Evolutionary conservation across 2,797 vertebrate species (phyloP).

Genomic region (Falco naumanni): DNA sequence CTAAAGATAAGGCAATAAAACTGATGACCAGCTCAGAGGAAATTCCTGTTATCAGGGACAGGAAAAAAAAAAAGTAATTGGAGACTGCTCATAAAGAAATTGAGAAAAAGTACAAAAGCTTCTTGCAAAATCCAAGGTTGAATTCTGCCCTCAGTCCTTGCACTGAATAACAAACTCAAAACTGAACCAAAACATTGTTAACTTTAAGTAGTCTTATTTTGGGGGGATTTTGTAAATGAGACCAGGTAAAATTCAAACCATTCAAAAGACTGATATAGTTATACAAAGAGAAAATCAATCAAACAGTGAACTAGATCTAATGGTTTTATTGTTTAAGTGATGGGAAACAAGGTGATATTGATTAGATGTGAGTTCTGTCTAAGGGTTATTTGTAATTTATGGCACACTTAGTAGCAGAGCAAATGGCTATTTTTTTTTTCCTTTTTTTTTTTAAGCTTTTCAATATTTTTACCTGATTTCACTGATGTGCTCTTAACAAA

Average conservation of each 20-base stretch:
- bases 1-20: not conserved
- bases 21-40: not conserved
- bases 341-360: not conserved
- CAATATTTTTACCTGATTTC: not conserved
- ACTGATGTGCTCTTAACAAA: not conserved
- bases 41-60: not conserved
- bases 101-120: not conserved
- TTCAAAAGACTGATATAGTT: too few species aligned
- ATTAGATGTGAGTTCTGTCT: not conserved
- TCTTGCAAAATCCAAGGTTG: not conserved
- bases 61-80: not conserved
- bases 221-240: not conserved
- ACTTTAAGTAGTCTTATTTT: not conserved
- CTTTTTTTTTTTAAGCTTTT: not conserved
- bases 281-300: not conserved
- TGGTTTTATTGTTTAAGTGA: not conserved
- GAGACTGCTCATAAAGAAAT: not conserved
- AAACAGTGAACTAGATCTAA: not conserved
- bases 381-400: not conserved
- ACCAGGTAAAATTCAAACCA: not conserved
- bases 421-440: not conserved
- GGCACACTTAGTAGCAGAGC: not conserved
- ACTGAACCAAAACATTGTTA: not conserved
- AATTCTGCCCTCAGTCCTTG: not conserved
- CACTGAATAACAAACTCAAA: not conserved